Evolutionary conservation across 2,888 invertebrate genomes (phyloP).

Genomic region (Mamestra brassicae): DNA sequence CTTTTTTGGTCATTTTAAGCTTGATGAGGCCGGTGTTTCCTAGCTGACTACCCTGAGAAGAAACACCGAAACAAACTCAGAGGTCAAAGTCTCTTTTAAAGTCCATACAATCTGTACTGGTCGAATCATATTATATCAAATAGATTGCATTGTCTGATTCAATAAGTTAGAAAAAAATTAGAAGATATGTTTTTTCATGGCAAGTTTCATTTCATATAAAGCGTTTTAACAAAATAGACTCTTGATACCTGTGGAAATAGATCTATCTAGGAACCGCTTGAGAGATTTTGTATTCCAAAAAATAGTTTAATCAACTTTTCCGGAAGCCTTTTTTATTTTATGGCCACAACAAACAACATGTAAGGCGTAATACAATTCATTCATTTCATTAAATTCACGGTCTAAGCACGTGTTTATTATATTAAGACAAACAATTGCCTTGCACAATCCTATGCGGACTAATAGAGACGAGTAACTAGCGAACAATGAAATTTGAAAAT

Average conservation of each 20-base stretch:
- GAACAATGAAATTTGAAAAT: constrained; percentile 62
- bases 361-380: constrained; percentile 37
- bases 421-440: constrained; percentile 57
- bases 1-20: too few relatives aligned
- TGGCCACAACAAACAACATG: constrained; percentile 11
- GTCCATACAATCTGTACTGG: too few relatives aligned
- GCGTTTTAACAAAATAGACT: too few relatives aligned
- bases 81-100: too few relatives aligned
- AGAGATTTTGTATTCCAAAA: neutral
- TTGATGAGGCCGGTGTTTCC: too few relatives aligned
- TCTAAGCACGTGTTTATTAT: constrained; percentile 56
- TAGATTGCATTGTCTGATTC: neutral
- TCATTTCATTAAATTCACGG: constrained; percentile 46
- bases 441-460: constrained; percentile 48
- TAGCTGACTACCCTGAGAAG: too few relatives aligned
- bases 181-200: too few relatives aligned
- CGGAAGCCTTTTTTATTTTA: constrained; percentile 1
- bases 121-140: too few relatives aligned
- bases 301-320: neutral
- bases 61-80: too few relatives aligned
- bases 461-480: constrained; percentile 47
- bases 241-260: neutral
- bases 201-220: too few relatives aligned
- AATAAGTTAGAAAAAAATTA: neutral
- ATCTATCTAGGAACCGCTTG: too few relatives aligned